A percentile compares a stretch with the other conserved stretches of the same genome.
phyloP scores from a whole-genome alignment of 1,140 invertebrate species.

The Zaprionus nigranus region DNA sequence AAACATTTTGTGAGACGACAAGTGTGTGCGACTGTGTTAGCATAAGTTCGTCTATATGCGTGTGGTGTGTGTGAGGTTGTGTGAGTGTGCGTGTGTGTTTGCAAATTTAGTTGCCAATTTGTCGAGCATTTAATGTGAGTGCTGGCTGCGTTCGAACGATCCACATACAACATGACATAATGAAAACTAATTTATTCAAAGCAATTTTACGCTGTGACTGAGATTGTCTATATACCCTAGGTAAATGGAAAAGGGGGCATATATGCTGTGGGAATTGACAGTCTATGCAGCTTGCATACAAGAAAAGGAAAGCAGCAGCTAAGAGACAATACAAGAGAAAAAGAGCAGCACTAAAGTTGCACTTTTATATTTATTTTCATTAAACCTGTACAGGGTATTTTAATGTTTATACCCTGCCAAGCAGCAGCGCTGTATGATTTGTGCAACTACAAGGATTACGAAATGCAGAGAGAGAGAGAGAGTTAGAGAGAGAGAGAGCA shows the following conservation, averaged over 20 bases:
- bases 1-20: conserved; percentile 58
- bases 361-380: no score
- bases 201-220: conserved; percentile 30
- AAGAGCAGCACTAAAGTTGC: no score
- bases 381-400: conserved; percentile 7
- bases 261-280: neutral
- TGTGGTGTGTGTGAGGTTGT: conserved; percentile 44
- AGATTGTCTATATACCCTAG: conserved; percentile 31
- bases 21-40: conserved; percentile 44
- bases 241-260: neutral
- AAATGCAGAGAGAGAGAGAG: conserved; percentile 4
- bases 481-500: neutral
- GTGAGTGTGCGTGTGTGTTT: conserved; percentile 48
- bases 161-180: conserved; percentile 57
- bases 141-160: conserved; percentile 51
- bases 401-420: neutral
- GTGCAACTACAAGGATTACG: conserved; percentile 28
- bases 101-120: conserved; percentile 77
- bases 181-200: conserved; percentile 63
- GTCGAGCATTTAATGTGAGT: conserved; percentile 79
- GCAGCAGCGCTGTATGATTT: conserved; percentile 12
- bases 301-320: no score
- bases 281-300: no score
- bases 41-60: conserved; percentile 31
- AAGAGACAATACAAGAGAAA: no score